These are phyloP conservation scores for Dasysyrphus albostriatus DNA, from an alignment of 2,888 invertebrate genomes.

Conservation along the genomic window DNA sequence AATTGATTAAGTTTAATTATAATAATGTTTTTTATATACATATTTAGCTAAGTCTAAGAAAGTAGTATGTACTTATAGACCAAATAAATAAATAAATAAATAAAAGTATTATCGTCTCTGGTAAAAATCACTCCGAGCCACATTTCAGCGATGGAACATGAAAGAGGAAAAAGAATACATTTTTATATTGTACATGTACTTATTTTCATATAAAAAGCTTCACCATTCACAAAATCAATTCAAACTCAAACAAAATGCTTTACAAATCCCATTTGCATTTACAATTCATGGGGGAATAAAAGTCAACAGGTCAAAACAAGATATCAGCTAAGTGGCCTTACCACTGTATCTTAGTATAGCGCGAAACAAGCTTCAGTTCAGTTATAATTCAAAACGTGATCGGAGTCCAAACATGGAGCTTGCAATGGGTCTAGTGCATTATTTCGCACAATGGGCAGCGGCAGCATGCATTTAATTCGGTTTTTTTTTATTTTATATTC, in stretches of 20 bases:
- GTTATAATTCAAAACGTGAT: conserved; percentile 54
- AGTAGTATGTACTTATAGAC: too few species aligned
- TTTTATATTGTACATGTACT: too few species aligned
- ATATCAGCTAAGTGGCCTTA: background rate
- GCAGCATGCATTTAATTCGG: conserved; percentile 20
- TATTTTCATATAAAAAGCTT: background rate
- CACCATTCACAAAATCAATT: background rate
- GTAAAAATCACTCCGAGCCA: too few species aligned
- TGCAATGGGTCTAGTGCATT: conserved; percentile 17
- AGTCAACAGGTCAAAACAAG: conserved; percentile 42
- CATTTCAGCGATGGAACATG: too few species aligned
- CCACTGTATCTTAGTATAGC: background rate
- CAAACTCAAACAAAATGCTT: conserved; percentile 31
- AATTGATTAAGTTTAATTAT: too few species aligned
- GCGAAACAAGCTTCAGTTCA: conserved; percentile 47
- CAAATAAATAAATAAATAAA: too few species aligned
- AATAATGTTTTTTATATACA: too few species aligned
- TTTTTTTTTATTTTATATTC: conserved; percentile 33
- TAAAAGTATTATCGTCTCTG: too few species aligned
- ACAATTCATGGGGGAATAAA: conserved; percentile 46
- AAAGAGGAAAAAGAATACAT: too few species aligned
- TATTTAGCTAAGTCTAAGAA: too few species aligned
- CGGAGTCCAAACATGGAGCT: conserved; percentile 49
- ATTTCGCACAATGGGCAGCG: background rate
- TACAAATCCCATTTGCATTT: conserved; percentile 23